A percentile compares a stretch with the other conserved stretches of the same genome.
Evolutionary conservation across 2,113 vertebrate genomes (phyloP).

Genomic region (Phycodurus eques): DNA sequence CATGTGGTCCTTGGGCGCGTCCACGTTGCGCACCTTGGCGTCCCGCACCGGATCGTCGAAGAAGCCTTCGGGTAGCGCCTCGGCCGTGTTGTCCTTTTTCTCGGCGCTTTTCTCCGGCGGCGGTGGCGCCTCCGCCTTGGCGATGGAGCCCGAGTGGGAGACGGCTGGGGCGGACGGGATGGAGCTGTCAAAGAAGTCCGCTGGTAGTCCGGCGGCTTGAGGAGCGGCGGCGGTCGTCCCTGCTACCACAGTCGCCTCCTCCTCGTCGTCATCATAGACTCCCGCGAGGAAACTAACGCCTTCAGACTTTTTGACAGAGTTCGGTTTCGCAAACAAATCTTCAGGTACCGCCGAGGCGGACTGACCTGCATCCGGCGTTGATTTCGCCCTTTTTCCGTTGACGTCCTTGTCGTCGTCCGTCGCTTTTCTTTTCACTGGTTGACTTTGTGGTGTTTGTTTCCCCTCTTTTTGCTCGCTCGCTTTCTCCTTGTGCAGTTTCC

Average conservation of each 20-base stretch:
- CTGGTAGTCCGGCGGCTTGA: slow-evolving; percentile 57
- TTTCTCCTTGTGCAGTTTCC: slow-evolving; percentile 89
- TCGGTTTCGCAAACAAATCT: slow-evolving; percentile 68
- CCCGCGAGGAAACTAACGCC: slow-evolving; percentile 75
- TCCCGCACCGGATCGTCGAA: slow-evolving; percentile 96
- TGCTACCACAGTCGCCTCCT: slow-evolving; percentile 21
- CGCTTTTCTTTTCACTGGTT: slow-evolving; percentile 77
- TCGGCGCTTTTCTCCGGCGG: slow-evolving; percentile 74
- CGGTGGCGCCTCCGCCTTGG: slow-evolving; percentile 78
- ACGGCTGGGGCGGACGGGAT: slow-evolving; percentile 71
- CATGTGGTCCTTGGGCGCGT: slow-evolving; percentile 95
- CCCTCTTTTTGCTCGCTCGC: slow-evolving; percentile 78
- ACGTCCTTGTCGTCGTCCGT: slow-evolving; percentile 62
- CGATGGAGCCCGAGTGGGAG: slow-evolving; percentile 88
- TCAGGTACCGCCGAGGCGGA: slow-evolving; percentile 61
- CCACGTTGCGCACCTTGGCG: slow-evolving; percentile 92
- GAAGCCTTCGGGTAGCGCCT: slow-evolving; percentile 93
- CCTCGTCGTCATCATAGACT: slow-evolving; percentile 73
- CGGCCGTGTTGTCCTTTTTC: slow-evolving; percentile 84
- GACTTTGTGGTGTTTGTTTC: slow-evolving; percentile 54
- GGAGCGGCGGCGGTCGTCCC: neutral
- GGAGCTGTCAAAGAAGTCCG: slow-evolving; percentile 82
- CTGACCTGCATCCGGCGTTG: slow-evolving; percentile 26
- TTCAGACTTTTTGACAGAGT: slow-evolving; percentile 30
- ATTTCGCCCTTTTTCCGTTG: slow-evolving; percentile 74